These are phyloP conservation scores for Beris chalybata DNA, from an alignment of 2,888 invertebrate genomes.

Conservation along the genomic window DNA sequence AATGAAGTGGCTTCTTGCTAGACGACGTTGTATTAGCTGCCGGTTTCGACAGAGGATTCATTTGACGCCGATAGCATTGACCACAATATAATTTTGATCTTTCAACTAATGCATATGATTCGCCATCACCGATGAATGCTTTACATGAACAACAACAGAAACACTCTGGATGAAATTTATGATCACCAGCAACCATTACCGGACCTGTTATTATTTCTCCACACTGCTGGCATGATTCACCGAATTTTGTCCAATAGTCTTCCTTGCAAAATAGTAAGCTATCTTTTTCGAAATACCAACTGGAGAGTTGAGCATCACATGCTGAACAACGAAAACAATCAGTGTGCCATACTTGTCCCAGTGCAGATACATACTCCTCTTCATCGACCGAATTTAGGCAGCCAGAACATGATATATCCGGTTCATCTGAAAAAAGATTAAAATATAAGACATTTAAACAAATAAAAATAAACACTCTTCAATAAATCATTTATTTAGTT, in stretches of 20 bases:
- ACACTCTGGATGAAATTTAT: slow-evolving; percentile 95
- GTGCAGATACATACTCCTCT: slow-evolving; percentile 74
- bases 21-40: slow-evolving; percentile 44
- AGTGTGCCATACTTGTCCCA: slow-evolving; percentile 85
- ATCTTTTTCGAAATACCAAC: slow-evolving; percentile 93
- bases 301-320: slow-evolving; percentile 80
- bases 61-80: slow-evolving; percentile 73
- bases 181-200: slow-evolving; percentile 92
- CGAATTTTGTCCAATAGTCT: slow-evolving; percentile 86
- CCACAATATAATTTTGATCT: slow-evolving; percentile 86
- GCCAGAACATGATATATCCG: slow-evolving; percentile 45
- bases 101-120: slow-evolving; percentile 90
- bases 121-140: slow-evolving; percentile 86
- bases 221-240: slow-evolving; percentile 88
- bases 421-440: slow-evolving; percentile 24
- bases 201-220: slow-evolving; percentile 70
- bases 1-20: slow-evolving; percentile 67
- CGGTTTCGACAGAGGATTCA: slow-evolving; percentile 55
- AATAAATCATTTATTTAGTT: no score
- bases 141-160: slow-evolving; percentile 84
- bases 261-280: slow-evolving; percentile 85
- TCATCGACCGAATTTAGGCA: slow-evolving; percentile 57
- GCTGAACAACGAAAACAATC: slow-evolving; percentile 93
- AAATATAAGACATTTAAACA: background rate
- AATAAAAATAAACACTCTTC: background rate